phyloP scores from a whole-genome alignment of 2,888 invertebrate genomes.

The Megaustenia siamemsis region DNA sequence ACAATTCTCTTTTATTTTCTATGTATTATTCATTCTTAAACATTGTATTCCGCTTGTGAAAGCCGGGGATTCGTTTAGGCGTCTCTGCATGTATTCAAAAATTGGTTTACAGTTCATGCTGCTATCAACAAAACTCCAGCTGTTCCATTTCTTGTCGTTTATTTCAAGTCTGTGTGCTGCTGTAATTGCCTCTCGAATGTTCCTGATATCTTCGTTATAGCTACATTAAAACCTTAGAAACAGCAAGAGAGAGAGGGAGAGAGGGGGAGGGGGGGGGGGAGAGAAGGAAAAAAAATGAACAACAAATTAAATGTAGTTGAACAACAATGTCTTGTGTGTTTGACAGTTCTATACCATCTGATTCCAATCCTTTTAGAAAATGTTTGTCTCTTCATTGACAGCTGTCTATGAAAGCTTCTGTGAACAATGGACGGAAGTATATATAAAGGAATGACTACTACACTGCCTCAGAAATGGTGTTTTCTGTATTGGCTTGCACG shows the following conservation, averaged over 20 bases:
- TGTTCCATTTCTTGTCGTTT: not conserved
- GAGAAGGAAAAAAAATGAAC: not conserved
- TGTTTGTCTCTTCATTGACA: not conserved
- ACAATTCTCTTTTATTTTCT: too few relatives aligned
- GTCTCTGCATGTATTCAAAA: too few relatives aligned
- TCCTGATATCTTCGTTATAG: conserved; percentile 13
- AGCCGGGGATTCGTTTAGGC: too few relatives aligned
- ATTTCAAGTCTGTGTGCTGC: not conserved
- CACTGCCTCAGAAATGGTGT: not conserved
- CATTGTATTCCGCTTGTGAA: too few relatives aligned
- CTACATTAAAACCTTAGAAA: too few relatives aligned
- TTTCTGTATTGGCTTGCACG: too few relatives aligned
- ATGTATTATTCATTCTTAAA: too few relatives aligned
- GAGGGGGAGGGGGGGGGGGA: too few relatives aligned
- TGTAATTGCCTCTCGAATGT: conserved; percentile 8
- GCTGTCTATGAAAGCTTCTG: not conserved
- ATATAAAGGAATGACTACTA: not conserved
- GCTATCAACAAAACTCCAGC: too few relatives aligned
- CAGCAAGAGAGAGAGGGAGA: too few relatives aligned
- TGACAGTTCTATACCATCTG: not conserved
- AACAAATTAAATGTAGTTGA: not conserved
- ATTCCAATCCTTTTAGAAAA: not conserved
- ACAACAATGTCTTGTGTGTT: not conserved
- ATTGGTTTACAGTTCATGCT: too few relatives aligned
- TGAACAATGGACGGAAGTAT: not conserved